Evolutionary conservation across 2,797 vertebrate species (phyloP), one percentile per base, ranked within the genome.

Genomic region (Natrix natrix): DNA sequence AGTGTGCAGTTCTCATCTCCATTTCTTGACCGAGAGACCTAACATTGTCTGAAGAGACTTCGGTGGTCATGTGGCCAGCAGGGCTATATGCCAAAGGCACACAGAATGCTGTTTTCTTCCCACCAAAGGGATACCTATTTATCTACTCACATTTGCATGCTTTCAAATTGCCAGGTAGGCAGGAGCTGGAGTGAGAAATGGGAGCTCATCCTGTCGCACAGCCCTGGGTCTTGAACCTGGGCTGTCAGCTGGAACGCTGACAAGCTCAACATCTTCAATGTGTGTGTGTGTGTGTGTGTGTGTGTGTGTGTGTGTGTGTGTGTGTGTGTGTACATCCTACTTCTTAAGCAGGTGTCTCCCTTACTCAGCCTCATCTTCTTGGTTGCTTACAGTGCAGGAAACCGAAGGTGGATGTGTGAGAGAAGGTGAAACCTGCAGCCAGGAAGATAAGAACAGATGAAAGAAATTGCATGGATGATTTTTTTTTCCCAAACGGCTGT

Each of bases 401-500:
- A 5, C 17, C 0, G 7, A 2, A 90, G 89, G 37, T 5, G 5
- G 1, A 90, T 43, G 83, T 91, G 78, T 94, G 92, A 61, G 11
- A 87, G 93, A 86, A 87, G 11, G 3, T 56, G 89, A 57, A 86
- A 94, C 69, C 93, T 96, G 91, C 61, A 95, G 20, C 69, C 78
- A 60, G 32, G 37, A 93, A 94, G 56, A 92, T 57, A 93, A 92
- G 90, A 6, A 4, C 28, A 74, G 20, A 92, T 94, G 93, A 93
- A 95, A 95, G 74, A 91, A 91, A 87, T 86, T 93, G 1, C 0
- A 0, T 17, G 90, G 90, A 88, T 95, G 87, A 90, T 90, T 92
- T 93, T 57, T 48, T 52, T 52, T 48, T 48, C 48, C 56, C 92
- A 54, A 87, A 93, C 94, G 93, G 17, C 4, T 94, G 56, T 13